A percentile compares a stretch with the other conserved stretches of the same genome.
Evolutionary conservation across 2,888 invertebrate species (phyloP).

Genomic region (Aspidiotus rigidus): DNA sequence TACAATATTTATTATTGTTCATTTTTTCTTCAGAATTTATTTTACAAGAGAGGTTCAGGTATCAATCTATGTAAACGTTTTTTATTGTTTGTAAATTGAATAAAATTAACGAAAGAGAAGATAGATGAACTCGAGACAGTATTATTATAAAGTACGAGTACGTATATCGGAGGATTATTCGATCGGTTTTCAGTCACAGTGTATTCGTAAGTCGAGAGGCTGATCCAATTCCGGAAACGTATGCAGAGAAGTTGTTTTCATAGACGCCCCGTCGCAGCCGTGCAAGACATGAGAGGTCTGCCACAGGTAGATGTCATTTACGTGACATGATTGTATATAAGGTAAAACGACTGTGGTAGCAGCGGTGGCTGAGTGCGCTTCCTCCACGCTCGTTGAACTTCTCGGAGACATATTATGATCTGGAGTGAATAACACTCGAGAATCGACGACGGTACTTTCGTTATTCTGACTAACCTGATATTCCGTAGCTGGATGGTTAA

Average conservation of each 20-base stretch:
- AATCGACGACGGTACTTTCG: neutral
- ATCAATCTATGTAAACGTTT: too few relatives aligned
- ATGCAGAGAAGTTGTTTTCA: neutral
- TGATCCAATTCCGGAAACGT: constrained; percentile 21
- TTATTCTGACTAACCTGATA: constrained; percentile 2
- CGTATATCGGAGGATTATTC: too few relatives aligned
- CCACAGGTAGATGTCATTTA: constrained; percentile 26
- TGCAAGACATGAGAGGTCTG: constrained; percentile 7
- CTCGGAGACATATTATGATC: neutral
- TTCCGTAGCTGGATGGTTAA: neutral
- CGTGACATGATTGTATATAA: constrained; percentile 15
- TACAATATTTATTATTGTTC: too few relatives aligned
- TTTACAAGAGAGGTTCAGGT: too few relatives aligned
- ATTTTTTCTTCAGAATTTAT: too few relatives aligned
- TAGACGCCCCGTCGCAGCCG: constrained; percentile 3
- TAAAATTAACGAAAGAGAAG: too few relatives aligned
- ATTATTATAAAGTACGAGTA: too few relatives aligned
- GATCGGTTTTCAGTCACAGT: constrained; percentile 11
- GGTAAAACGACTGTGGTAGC: constrained; percentile 10
- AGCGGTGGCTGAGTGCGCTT: neutral
- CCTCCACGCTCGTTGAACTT: constrained; percentile 1
- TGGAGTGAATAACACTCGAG: neutral
- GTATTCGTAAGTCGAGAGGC: constrained; percentile 27
- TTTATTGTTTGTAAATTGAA: too few relatives aligned
- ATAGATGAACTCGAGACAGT: too few relatives aligned